phyloP scores from a whole-genome alignment of 92 coral and sea anemone species.

The Heliopora coerulea region DNA sequence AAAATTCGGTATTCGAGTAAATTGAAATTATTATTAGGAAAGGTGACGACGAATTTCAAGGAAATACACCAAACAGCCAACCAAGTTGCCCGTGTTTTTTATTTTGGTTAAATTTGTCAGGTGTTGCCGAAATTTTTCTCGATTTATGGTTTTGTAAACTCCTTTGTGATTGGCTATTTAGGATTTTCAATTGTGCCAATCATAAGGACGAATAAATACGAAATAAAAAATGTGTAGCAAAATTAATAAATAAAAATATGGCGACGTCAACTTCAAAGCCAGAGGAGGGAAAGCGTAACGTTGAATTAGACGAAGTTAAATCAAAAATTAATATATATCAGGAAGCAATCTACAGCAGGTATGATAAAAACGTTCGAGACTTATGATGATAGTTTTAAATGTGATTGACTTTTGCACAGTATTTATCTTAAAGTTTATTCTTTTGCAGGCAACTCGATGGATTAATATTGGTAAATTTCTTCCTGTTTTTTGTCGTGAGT shows the following conservation, averaged over 20 bases:
- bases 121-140: neutral
- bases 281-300: neutral
- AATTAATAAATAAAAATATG: slow-evolving; percentile 14
- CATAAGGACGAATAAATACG: too few species aligned
- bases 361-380: neutral
- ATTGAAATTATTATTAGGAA: too few species aligned
- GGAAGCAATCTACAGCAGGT: slow-evolving; percentile 42
- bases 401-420: too few species aligned
- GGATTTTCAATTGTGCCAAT: slow-evolving; percentile 9
- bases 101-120: neutral
- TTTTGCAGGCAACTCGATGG: slow-evolving; percentile 40
- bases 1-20: too few species aligned
- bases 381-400: too few species aligned
- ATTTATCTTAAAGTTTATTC: neutral
- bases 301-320: slow-evolving; percentile 8
- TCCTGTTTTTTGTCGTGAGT: slow-evolving; percentile 30
- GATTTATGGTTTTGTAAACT: neutral
- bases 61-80: too few species aligned
- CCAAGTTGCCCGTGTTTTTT: too few species aligned
- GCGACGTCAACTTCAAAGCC: slow-evolving; percentile 26
- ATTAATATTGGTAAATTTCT: slow-evolving; percentile 29
- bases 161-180: neutral
- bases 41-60: too few species aligned
- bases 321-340: slow-evolving; percentile 31
- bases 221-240: slow-evolving; percentile 3